Evolutionary conservation across 2,888 invertebrate species (phyloP), one percentile per base, ranked within the genome.

Genomic region (Drosophila cognata): DNA sequence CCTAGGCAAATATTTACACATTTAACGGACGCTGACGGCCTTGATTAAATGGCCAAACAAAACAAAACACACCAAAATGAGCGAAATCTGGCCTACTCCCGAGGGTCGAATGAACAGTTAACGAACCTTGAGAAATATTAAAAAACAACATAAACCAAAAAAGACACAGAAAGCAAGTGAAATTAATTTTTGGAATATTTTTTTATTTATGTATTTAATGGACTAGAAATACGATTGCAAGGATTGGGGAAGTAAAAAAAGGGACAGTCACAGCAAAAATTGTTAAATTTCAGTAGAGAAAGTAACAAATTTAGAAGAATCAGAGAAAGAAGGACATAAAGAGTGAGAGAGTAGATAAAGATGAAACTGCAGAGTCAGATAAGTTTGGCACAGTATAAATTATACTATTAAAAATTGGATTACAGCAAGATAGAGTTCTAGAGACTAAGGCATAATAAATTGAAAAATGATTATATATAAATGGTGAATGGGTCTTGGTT

Each of bases 31-130:
- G 64, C 59, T 68, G 82, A 46, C 51, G 67, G 58, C 74, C 75
- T 89, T 87, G 79, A 89, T 84, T 89, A 74, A 84, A 84, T 79
- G 60, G 41, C 71, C 71, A 81, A 89, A 77, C 56, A 86, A 51
- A 58, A 67, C 52, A 77, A 56, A 70, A 65, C 35, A 52, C 56
- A 67, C 41, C 53, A 66, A 65, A 21, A 63, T 63, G 46, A 61
- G 63, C 56, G 62, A 77, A 71, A 81, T 86, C 75, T 75, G 66
- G 33, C 41, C 67, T 48, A 64, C 68, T 67, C 55, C 43, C 66
- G 67, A 73, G 75, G 66, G 51, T n/a, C 3, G 28, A 31, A 1
- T 48, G 31, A 41, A 8, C n/a, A 53, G 36, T 52, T 7, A 11
- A 21, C 13, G 4, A 43, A 33, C 4, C 7, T 16, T 51, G 51